Conservation (phyloP, 1,140 invertebrate genomes). For the Rhizoglyphus robini region DNA sequence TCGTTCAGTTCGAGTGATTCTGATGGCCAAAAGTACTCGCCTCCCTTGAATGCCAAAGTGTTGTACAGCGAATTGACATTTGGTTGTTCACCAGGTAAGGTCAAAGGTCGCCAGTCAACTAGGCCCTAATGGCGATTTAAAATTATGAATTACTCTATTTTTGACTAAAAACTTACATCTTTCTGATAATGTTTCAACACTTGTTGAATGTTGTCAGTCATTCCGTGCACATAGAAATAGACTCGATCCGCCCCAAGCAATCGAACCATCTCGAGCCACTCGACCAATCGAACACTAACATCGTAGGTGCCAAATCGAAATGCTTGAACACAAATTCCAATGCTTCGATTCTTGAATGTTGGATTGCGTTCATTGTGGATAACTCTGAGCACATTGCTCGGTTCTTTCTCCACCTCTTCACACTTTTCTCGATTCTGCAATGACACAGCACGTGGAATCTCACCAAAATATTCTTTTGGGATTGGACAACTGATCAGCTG, state of each 20-base stretch:
- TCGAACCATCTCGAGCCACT: conserved; percentile 15
- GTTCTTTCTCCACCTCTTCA: conserved; percentile 51
- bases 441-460: conserved; percentile 66
- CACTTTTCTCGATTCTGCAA: conserved; percentile 51
- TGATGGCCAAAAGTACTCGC: neutral
- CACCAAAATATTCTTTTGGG: conserved; percentile 31
- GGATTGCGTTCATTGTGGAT: conserved; percentile 47
- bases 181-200: conserved; percentile 8
- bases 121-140: neutral
- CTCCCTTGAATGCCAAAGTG: neutral
- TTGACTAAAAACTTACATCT: neutral
- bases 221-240: conserved; percentile 14
- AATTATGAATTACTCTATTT: neutral
- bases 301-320: conserved; percentile 16
- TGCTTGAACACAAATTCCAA: conserved; percentile 18
- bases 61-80: neutral
- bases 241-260: conserved; percentile 16
- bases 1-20: conserved; percentile 56
- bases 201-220: neutral
- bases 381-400: conserved; percentile 70
- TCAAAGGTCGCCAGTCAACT: conserved; percentile 7
- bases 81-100: neutral
- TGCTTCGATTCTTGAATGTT: neutral
- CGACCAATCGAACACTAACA: conserved; percentile 17
- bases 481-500: conserved; percentile 77